Evolutionary conservation across 2,113 vertebrate genomes (phyloP).

Genomic region (Grammatotria lemairii): DNA sequence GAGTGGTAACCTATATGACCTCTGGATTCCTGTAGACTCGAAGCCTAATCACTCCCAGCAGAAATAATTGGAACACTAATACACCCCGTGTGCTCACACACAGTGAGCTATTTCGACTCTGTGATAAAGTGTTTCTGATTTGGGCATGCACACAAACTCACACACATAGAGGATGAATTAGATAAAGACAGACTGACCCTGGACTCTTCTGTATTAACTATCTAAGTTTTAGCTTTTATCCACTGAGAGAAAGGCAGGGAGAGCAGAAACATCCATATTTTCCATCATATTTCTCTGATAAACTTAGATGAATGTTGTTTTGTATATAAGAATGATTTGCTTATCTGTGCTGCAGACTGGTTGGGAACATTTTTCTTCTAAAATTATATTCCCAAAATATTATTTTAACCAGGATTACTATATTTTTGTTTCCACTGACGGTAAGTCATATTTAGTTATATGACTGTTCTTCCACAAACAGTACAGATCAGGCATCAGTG

Average conservation of each 20-base stretch:
- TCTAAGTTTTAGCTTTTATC: not conserved
- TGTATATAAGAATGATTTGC: not conserved
- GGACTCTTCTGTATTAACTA: not conserved
- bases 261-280: not conserved
- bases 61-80: slow-evolving; percentile 58
- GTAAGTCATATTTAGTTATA: not conserved
- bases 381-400: not conserved
- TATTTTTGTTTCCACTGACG: not conserved
- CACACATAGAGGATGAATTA: not conserved
- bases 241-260: not conserved
- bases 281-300: not conserved
- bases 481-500: not conserved
- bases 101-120: not conserved
- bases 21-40: slow-evolving; percentile 43
- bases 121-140: slow-evolving; percentile 35
- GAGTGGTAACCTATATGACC: slow-evolving; percentile 43
- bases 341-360: not conserved
- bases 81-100: not conserved
- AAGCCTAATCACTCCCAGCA: slow-evolving; percentile 59
- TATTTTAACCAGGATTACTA: not conserved
- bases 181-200: not conserved
- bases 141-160: not conserved
- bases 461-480: not conserved
- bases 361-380: not conserved
- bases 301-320: not conserved